Evolutionary conservation across 1,140 invertebrate genomes (phyloP).

Genomic region (Neuroterus valhalla): DNA sequence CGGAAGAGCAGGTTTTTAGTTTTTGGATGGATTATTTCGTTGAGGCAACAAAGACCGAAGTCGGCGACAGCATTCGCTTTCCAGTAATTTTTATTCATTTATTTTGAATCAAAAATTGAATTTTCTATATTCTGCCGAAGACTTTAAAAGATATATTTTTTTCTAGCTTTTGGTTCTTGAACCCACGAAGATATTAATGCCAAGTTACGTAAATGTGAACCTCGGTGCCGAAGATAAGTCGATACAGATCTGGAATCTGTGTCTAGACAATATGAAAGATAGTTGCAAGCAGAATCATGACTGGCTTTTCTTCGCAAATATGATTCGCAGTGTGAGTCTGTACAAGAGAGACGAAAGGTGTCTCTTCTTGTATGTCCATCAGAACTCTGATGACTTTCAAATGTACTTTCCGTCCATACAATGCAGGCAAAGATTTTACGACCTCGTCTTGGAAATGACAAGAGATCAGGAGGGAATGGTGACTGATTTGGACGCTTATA

Average conservation of each 20-base stretch:
- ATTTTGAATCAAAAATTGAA: conserved; percentile 23
- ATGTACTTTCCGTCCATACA: conserved; percentile 95
- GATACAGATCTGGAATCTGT: conserved; percentile 90
- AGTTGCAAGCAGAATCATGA: conserved; percentile 91
- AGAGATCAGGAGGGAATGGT: conserved; percentile 90
- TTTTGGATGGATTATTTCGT: conserved; percentile 99
- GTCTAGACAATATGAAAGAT: conserved; percentile 84
- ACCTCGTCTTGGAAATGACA: conserved; percentile 88
- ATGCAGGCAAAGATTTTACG: conserved; percentile 87
- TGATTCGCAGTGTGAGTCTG: conserved; percentile 94
- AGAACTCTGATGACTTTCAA: conserved; percentile 99
- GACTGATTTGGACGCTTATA: conserved; percentile 86
- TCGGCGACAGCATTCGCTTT: conserved; percentile 89
- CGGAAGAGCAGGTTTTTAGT: conserved; percentile 92
- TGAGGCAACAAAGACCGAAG: conserved; percentile 89
- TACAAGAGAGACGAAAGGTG: conserved; percentile 97
- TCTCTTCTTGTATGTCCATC: conserved; percentile 97
- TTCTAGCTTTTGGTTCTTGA: conserved; percentile 91
- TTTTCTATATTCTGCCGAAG: background rate
- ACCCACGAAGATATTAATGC: conserved; percentile 94
- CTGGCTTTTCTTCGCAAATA: conserved; percentile 93
- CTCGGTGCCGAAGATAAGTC: conserved; percentile 94
- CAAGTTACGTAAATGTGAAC: conserved; percentile 96
- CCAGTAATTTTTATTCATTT: conserved; percentile 80
- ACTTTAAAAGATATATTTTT: conserved; percentile 37